Conservation (phyloP, 2,888 invertebrate genomes). For the Seladonia tumulorum region DNA sequence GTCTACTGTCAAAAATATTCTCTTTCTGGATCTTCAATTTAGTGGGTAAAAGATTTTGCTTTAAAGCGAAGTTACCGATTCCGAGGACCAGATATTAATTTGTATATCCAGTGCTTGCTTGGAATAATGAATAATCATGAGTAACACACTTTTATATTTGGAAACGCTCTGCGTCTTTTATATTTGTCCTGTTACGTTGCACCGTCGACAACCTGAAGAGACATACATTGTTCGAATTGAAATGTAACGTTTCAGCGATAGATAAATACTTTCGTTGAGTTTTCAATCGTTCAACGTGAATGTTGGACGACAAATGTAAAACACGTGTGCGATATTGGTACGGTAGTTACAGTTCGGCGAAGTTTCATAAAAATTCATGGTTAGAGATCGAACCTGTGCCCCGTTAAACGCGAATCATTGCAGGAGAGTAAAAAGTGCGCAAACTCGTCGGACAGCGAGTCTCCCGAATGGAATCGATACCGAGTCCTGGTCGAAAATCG, state of each 20-base stretch:
- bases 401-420: neutral
- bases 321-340: neutral
- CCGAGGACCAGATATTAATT: no score
- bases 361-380: neutral
- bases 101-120: no score
- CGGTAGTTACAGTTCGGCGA: neutral
- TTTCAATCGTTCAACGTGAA: neutral
- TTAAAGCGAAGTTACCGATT: no score
- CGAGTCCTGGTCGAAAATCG: slow-evolving; percentile 42
- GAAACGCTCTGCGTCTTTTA: no score
- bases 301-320: neutral
- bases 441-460: slow-evolving; percentile 20
- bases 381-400: neutral
- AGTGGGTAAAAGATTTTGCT: no score
- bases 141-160: no score
- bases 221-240: neutral
- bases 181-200: neutral
- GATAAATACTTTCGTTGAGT: no score
- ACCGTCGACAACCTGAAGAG: no score
- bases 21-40: no score
- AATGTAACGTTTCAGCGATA: neutral
- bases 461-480: slow-evolving; percentile 48
- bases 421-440: slow-evolving; percentile 35
- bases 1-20: no score
- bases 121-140: no score